These are phyloP conservation scores for Linnaemya tessellans DNA, from an alignment of 2,888 invertebrate species.

Conservation along the genomic window DNA sequence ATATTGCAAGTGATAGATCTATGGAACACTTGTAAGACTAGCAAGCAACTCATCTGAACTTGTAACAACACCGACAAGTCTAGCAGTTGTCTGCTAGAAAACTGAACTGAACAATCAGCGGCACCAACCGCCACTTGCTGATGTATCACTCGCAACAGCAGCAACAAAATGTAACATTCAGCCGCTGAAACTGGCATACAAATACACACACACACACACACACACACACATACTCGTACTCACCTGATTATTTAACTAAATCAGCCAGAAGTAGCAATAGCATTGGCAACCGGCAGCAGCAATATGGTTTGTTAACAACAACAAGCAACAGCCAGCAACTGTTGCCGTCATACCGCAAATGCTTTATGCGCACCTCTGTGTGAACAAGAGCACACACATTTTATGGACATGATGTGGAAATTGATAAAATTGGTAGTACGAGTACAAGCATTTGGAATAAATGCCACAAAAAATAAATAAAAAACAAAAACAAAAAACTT, in stretches of 20 bases:
- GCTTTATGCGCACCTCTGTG: conserved; percentile 73
- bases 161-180: conserved; percentile 47
- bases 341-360: conserved; percentile 73
- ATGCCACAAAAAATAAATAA: conserved; percentile 34
- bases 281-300: conserved; percentile 46
- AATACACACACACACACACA: conserved; percentile 16
- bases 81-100: conserved; percentile 66
- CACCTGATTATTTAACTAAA: conserved; percentile 32
- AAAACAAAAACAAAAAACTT: neutral
- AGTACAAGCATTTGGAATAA: conserved; percentile 62
- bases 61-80: conserved; percentile 70
- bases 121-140: conserved; percentile 47
- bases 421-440: conserved; percentile 70
- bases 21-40: conserved; percentile 37
- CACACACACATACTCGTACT: conserved; percentile 12
- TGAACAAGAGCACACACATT: conserved; percentile 68
- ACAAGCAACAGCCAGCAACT: conserved; percentile 64
- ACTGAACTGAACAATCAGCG: conserved; percentile 60
- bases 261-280: conserved; percentile 47
- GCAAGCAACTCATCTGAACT: conserved; percentile 67
- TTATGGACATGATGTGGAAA: conserved; percentile 67
- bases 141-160: conserved; percentile 56
- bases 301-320: conserved; percentile 68
- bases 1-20: conserved; percentile 38
- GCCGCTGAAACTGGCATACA: conserved; percentile 31